Conservation (phyloP, 1,140 invertebrate genomes). For the Drosophila arawakana region DNA sequence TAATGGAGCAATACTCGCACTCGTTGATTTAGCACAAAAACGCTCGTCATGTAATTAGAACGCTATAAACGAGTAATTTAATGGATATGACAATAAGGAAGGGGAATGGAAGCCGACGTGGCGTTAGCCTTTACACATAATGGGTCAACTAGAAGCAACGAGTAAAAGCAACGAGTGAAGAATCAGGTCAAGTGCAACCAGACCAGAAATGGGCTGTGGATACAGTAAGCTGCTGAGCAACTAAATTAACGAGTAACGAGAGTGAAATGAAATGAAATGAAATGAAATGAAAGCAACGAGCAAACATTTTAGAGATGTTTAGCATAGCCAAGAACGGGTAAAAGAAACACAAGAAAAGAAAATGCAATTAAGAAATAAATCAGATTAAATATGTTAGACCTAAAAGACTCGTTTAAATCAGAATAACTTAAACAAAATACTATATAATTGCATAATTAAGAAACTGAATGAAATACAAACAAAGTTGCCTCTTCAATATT, state of each 20-base stretch:
- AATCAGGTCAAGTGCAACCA: neutral
- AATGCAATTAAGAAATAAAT: neutral
- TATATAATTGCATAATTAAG: neutral
- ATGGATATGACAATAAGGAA: neutral
- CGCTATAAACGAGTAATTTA: conserved; percentile 10
- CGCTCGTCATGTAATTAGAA: conserved; percentile 42
- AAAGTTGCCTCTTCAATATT: neutral
- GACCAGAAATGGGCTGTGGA: too few species aligned
- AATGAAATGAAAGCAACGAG: neutral
- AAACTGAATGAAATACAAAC: neutral
- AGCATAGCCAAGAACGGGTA: neutral
- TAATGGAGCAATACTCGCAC: conserved; percentile 33
- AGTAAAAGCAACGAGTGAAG: neutral
- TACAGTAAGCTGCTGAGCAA: too few species aligned
- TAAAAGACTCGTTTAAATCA: too few species aligned
- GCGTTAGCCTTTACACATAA: neutral
- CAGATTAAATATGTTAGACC: too few species aligned
- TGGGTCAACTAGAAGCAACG: neutral
- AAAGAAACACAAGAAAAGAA: neutral
- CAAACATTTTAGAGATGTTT: neutral
- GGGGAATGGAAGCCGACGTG: neutral
- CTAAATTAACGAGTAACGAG: neutral
- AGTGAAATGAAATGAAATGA: too few species aligned
- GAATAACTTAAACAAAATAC: too few species aligned
- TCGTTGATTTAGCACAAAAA: conserved; percentile 28